These are phyloP conservation scores for Apocrypta bakeri DNA, from an alignment of 1,140 invertebrate genomes.

Conservation along the genomic window DNA sequence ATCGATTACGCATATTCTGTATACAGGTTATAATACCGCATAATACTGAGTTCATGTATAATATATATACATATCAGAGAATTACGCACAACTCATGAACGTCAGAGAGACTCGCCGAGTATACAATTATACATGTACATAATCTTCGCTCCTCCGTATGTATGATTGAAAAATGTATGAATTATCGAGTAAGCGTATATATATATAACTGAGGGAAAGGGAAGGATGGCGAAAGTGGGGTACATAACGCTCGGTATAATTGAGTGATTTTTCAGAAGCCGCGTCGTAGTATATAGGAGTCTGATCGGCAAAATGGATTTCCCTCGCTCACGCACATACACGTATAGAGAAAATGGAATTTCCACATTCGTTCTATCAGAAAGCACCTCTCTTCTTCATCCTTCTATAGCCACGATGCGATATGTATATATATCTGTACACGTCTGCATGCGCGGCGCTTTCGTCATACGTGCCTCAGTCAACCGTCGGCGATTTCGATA, in stretches of 20 bases:
- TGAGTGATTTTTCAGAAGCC: slow-evolving; percentile 57
- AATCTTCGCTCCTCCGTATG: background rate
- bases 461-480: slow-evolving; percentile 69
- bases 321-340: background rate
- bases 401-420: background rate
- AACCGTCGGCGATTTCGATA: slow-evolving; percentile 69
- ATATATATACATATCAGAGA: background rate
- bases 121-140: background rate
- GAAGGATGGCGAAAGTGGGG: background rate
- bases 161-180: slow-evolving; percentile 31
- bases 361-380: slow-evolving; percentile 47
- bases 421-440: background rate
- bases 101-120: background rate
- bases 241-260: slow-evolving; percentile 34
- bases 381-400: background rate
- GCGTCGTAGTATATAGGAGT: background rate
- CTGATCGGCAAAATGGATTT: slow-evolving; percentile 62
- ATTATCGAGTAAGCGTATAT: background rate
- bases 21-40: no score
- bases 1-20: no score
- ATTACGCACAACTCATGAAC: background rate
- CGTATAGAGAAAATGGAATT: slow-evolving; percentile 60
- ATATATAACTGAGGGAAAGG: no score
- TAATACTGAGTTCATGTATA: no score
- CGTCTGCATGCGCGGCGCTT: background rate